Percentiles rank a stretch among this genome's conserved stretches.
These are phyloP conservation scores for Diceros bicornis DNA, from an alignment of 2,797 vertebrate genomes.

Conservation along the genomic window DNA sequence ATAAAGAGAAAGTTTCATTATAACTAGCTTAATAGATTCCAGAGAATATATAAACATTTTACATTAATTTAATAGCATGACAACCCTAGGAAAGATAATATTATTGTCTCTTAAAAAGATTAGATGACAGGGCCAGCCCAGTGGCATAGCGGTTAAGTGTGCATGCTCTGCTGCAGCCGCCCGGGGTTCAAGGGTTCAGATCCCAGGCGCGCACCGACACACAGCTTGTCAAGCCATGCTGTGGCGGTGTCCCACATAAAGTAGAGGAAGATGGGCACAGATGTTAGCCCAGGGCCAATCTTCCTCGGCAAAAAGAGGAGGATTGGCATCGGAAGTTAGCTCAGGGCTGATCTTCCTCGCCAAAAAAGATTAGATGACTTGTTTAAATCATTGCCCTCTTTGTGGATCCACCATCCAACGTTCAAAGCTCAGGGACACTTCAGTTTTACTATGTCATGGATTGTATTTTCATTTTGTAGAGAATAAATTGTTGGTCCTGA, in stretches of 20 bases:
- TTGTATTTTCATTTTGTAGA: background rate
- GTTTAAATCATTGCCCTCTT: background rate
- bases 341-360: too few relatives aligned
- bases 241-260: too few relatives aligned
- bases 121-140: too few relatives aligned
- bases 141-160: too few relatives aligned
- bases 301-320: too few relatives aligned
- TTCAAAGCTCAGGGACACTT: background rate
- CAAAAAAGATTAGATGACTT: background rate
- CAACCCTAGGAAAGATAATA: background rate
- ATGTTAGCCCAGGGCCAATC: too few relatives aligned
- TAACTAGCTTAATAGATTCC: background rate
- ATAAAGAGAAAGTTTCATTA: background rate
- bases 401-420: rapidly evolving
- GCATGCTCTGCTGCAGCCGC: too few relatives aligned
- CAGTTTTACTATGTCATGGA: background rate
- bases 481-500: background rate
- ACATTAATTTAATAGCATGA: background rate
- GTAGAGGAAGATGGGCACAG: too few relatives aligned
- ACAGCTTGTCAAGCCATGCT: too few relatives aligned
- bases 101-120: background rate
- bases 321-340: too few relatives aligned
- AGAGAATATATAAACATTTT: background rate
- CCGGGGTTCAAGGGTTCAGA: too few relatives aligned
- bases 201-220: too few relatives aligned